Conservation (phyloP, 2,888 invertebrate species). For the Iselma pallidipennis region DNA sequence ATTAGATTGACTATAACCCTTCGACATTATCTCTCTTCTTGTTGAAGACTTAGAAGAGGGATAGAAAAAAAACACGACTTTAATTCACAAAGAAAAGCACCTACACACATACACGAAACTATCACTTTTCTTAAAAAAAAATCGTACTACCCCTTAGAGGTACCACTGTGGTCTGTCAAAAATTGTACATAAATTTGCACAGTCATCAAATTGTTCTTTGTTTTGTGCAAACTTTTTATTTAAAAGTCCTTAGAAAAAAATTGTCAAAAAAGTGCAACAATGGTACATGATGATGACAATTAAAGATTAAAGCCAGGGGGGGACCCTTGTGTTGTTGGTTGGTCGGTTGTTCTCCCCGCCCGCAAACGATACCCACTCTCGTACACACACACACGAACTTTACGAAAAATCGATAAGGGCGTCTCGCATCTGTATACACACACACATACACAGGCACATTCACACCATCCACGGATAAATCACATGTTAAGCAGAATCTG, state of each 20-base stretch:
- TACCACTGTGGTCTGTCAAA: neutral
- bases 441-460: neutral
- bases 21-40: slow-evolving; percentile 6
- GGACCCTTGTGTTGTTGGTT: neutral
- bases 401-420: slow-evolving; percentile 57
- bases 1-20: slow-evolving; percentile 2
- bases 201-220: slow-evolving; percentile 8
- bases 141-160: no score
- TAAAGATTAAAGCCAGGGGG: slow-evolving; percentile 40
- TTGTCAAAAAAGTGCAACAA: slow-evolving; percentile 11
- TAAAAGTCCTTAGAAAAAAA: slow-evolving; percentile 2
- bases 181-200: slow-evolving; percentile 16
- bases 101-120: neutral
- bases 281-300: slow-evolving; percentile 35
- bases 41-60: neutral
- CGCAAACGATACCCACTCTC: slow-evolving; percentile 39
- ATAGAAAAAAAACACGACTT: neutral
- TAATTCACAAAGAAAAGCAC: slow-evolving; percentile 6
- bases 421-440: slow-evolving; percentile 41
- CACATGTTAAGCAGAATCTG: neutral
- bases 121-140: no score
- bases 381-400: slow-evolving; percentile 37
- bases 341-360: slow-evolving; percentile 40
- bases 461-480: neutral
- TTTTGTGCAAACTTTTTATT: neutral